phyloP scores from a whole-genome alignment of 64 coral and sea anemone genomes.

The Pocillopora verrucosa region DNA sequence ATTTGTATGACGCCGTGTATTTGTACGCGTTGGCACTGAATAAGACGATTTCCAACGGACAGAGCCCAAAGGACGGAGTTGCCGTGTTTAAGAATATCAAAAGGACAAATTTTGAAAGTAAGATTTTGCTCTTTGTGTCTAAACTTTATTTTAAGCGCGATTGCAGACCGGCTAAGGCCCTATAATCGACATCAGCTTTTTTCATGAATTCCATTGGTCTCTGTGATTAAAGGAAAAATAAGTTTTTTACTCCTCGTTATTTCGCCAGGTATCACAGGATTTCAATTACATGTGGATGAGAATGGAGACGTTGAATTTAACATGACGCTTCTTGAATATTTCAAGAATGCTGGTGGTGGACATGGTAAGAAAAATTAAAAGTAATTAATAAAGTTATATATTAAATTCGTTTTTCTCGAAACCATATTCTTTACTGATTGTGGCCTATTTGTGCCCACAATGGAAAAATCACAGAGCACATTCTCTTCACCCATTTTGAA shows the following conservation, averaged over 20 bases:
- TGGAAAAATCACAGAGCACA: too few species aligned
- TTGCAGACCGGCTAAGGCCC: too few species aligned
- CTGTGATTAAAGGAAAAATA: not conserved
- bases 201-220: not conserved
- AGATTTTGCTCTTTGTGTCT: not conserved
- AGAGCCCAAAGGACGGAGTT: conserved; percentile 32
- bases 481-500: too few species aligned
- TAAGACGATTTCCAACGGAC: conserved; percentile 30
- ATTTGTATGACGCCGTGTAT: conserved; percentile 51
- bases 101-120: conserved; percentile 41
- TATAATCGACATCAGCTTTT: not conserved
- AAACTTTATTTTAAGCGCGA: not conserved
- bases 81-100: conserved; percentile 24
- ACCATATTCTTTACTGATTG: too few species aligned
- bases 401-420: too few species aligned
- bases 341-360: conserved; percentile 1
- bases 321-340: conserved; percentile 43
- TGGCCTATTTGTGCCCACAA: too few species aligned
- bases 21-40: conserved; percentile 53
- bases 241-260: not conserved
- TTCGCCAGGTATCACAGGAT: conserved; percentile 38
- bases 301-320: conserved; percentile 59
- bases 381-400: too few species aligned
- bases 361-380: not conserved
- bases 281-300: conserved; percentile 37